Evolutionary conservation across 2,888 invertebrate genomes (phyloP).

Genomic region (Dexiosoma caninum): DNA sequence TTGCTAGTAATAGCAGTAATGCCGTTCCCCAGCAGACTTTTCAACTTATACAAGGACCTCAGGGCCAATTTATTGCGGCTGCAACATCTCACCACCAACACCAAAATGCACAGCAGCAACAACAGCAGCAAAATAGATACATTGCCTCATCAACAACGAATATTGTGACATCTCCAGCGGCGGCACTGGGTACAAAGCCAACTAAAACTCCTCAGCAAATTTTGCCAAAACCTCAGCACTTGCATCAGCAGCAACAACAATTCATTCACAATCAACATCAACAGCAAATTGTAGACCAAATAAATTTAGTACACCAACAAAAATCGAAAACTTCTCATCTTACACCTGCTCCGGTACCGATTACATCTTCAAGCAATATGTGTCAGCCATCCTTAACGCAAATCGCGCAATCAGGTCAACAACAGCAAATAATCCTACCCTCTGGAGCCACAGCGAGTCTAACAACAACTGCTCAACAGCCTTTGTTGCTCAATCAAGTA

Average conservation of each 20-base stretch:
- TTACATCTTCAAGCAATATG: constrained; percentile 65
- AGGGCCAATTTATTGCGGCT: constrained; percentile 74
- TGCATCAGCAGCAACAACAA: constrained; percentile 66
- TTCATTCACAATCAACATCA: constrained; percentile 73
- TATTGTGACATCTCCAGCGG: constrained; percentile 53
- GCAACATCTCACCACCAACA: constrained; percentile 63
- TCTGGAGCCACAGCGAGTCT: constrained; percentile 69
- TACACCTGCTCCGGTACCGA: constrained; percentile 59
- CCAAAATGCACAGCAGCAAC: constrained; percentile 65
- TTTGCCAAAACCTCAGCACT: constrained; percentile 80
- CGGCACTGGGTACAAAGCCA: constrained; percentile 65
- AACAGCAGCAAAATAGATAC: constrained; percentile 70
- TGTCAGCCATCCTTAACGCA: constrained; percentile 68
- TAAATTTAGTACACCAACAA: constrained; percentile 51
- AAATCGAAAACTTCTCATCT: constrained; percentile 62
- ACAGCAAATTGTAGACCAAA: constrained; percentile 47
- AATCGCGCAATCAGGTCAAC: constrained; percentile 75
- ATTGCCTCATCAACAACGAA: constrained; percentile 62
- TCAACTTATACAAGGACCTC: constrained; percentile 74
- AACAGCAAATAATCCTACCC: constrained; percentile 75
- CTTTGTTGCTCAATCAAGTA: constrained; percentile 77
- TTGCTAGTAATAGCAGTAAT: constrained; percentile 66
- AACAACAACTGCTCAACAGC: constrained; percentile 70
- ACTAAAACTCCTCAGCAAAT: constrained; percentile 80
- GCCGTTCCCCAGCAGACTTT: constrained; percentile 72